Percentiles rank a stretch among this genome's conserved stretches.
Conservation (phyloP, 2,888 invertebrate genomes). For the Arctia plantaginis region DNA sequence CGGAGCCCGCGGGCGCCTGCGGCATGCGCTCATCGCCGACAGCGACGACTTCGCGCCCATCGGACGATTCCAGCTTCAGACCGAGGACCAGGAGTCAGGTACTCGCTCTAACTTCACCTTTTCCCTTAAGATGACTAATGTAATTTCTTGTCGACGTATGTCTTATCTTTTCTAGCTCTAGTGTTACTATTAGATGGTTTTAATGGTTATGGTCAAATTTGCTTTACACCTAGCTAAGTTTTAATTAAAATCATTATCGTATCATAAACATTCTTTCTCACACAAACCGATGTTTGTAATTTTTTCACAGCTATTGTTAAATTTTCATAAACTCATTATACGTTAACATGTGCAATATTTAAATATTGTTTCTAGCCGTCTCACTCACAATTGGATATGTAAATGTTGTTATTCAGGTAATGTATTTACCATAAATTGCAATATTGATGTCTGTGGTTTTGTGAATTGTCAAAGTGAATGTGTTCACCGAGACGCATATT, state of each 20-base stretch:
- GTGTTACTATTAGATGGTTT: not conserved
- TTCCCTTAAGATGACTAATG: not conserved
- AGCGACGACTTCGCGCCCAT: slow-evolving; percentile 92
- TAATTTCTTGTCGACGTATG: not conserved
- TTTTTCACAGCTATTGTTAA: not conserved
- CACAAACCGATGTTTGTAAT: not conserved
- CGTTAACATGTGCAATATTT: not conserved
- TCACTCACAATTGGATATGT: slow-evolving; percentile 2
- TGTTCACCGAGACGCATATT: not conserved
- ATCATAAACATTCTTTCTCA: not conserved
- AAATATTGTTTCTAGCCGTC: not conserved
- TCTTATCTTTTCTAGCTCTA: not conserved
- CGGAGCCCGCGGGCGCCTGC: slow-evolving; percentile 81
- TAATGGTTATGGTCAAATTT: not conserved
- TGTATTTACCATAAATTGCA: slow-evolving; percentile 20
- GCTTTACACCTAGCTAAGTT: not conserved
- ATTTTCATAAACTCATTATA: not conserved
- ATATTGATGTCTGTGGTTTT: not conserved
- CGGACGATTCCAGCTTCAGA: slow-evolving; percentile 89
- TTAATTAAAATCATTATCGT: not conserved
- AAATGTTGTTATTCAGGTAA: slow-evolving; percentile 9
- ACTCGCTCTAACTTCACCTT: slow-evolving; percentile 23
- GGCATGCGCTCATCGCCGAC: slow-evolving; percentile 91
- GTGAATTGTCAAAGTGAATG: not conserved
- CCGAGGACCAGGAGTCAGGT: slow-evolving; percentile 90